phyloP scores from a whole-genome alignment of 92 coral and sea anemone genomes.

The Blastomussa wellsi region DNA sequence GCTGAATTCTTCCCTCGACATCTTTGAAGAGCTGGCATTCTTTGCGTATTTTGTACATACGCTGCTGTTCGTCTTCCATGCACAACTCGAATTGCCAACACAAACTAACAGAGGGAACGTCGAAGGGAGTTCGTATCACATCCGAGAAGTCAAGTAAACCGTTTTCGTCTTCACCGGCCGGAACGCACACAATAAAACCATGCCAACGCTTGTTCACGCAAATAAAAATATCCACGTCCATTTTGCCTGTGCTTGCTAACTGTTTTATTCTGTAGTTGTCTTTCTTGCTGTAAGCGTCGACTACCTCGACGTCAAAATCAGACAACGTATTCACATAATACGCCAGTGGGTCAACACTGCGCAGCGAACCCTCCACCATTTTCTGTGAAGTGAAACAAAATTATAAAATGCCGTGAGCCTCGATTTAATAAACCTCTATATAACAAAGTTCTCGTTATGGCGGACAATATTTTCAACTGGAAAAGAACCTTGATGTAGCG shows the following conservation, averaged over 20 bases:
- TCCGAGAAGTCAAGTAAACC: conserved; percentile 52
- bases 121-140: conserved; percentile 65
- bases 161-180: conserved; percentile 43
- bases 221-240: conserved; percentile 77
- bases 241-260: conserved; percentile 53
- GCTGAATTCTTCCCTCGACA: conserved; percentile 55
- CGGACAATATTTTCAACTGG: too few relatives aligned
- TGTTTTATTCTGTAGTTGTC: conserved; percentile 45
- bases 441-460: too few relatives aligned
- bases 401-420: too few relatives aligned
- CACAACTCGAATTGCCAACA: conserved; percentile 77
- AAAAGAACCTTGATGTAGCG: too few relatives aligned
- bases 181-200: conserved; percentile 77
- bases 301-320: conserved; percentile 68
- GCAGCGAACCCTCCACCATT: conserved; percentile 73
- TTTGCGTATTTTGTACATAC: conserved; percentile 82
- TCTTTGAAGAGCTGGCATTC: conserved; percentile 52
- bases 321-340: conserved; percentile 78
- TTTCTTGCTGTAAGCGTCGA: conserved; percentile 55
- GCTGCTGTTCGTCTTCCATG: conserved; percentile 58
- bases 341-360: conserved; percentile 78
- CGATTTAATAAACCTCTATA: too few relatives aligned
- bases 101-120: conserved; percentile 59
- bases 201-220: conserved; percentile 79
- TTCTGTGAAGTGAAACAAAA: neutral